Percentiles rank a stretch among this genome's conserved stretches.
Conservation (phyloP, 2,113 vertebrate species). For the Okapia johnstoni region DNA sequence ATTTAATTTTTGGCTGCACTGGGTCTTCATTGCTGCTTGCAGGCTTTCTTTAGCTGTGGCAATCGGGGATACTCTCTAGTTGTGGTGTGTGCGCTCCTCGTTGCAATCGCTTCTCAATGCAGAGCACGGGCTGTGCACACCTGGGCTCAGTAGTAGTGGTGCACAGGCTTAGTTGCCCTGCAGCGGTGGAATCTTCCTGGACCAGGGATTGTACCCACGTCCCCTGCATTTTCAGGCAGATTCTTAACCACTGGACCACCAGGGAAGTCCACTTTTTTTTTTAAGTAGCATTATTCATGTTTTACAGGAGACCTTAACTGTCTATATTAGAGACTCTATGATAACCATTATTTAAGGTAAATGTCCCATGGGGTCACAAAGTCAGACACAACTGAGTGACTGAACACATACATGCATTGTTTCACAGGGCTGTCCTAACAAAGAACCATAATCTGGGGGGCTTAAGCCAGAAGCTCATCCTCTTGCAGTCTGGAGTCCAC, state of each 20-base stretch:
- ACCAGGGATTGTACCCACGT: background rate
- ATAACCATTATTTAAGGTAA: background rate
- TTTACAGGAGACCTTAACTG: background rate
- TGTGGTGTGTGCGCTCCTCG: background rate
- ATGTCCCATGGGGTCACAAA: background rate
- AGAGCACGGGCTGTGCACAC: background rate
- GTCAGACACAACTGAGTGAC: background rate
- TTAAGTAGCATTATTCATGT: background rate
- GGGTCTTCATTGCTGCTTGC: background rate
- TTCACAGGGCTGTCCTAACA: background rate
- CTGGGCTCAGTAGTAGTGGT: background rate
- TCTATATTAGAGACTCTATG: background rate
- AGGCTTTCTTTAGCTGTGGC: background rate
- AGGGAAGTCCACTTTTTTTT: background rate
- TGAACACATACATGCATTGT: background rate
- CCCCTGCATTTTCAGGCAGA: background rate
- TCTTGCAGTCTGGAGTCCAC: background rate
- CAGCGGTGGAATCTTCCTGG: background rate
- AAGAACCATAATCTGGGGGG: background rate
- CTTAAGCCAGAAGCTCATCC: background rate
- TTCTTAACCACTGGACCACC: background rate
- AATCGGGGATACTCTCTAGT: background rate
- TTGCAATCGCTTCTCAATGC: background rate
- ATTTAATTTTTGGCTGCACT: background rate
- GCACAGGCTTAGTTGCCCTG: background rate